Conservation (phyloP, 2,113 vertebrate species). For the Aspidoscelis tigris region DNA sequence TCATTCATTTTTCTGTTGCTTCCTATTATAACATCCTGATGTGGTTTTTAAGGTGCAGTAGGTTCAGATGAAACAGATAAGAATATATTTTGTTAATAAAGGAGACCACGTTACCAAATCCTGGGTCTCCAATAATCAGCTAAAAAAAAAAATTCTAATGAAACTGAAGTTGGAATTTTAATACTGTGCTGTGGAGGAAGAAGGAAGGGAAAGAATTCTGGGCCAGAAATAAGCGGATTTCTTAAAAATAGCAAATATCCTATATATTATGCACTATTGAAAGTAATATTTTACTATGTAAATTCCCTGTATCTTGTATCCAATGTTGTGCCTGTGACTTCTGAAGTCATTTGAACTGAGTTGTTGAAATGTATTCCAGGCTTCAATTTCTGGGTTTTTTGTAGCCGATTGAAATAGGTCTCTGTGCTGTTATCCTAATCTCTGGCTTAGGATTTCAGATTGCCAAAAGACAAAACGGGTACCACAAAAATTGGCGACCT, state of each 20-base stretch:
- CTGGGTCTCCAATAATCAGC: no score
- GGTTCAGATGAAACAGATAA: no score
- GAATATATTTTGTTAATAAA: no score
- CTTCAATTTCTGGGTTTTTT: neutral
- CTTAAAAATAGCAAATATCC: neutral
- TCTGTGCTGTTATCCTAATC: slow-evolving; percentile 38
- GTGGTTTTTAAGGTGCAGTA: no score
- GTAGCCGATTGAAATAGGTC: slow-evolving; percentile 23
- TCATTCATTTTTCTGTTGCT: no score
- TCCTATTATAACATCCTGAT: no score
- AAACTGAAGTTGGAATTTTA: neutral
- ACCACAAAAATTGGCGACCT: slow-evolving; percentile 91
- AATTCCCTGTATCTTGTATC: neutral
- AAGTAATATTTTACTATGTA: neutral
- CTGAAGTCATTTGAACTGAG: no score
- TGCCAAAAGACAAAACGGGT: slow-evolving; percentile 92
- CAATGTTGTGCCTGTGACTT: neutral
- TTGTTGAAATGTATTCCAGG: neutral
- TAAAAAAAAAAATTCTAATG: no score
- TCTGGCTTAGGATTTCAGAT: slow-evolving; percentile 85
- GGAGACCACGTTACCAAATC: no score
- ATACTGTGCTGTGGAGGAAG: no score
- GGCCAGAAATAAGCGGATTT: neutral
- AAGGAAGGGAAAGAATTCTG: neutral
- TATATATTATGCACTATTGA: neutral